Base-by-base conservation (phyloP, 2,797 vertebrate species). In the Philypnodon macrostomus region DNA sequence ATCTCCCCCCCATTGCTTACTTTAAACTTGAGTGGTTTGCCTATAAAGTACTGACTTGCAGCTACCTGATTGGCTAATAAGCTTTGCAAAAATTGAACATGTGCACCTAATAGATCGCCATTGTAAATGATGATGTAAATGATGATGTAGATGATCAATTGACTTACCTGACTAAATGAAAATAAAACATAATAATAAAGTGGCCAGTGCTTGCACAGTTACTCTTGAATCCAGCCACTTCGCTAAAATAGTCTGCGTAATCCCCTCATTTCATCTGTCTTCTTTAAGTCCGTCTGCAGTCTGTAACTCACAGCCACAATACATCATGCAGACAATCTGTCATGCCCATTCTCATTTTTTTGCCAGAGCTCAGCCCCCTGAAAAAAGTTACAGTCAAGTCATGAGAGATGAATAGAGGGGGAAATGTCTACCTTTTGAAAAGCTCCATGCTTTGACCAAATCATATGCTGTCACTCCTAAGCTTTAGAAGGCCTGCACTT, bases 401-500 rank as follows among this genome's bases (percentile, higher is more conserved):
- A 44, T 48, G 64, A 47, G 67, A 75, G 73, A 85, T 81, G 83
- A 85, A 81, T 75, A 39, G 58, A 66, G 83, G 67, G 67, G 65
- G 80, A 79, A 79, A 81, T 84, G 85, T 87, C 78, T 84, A 84
- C 83, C 79, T 86, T n/a, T 85, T 85, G 77, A 86, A 86, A 86
- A 80, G 83, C 79, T 80, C 67, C 77, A 77, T 73, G 83, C 84
- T 87, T 87, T 85, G 85, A 87, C 84, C 84, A 87, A 87, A 87
- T 87, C 85, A 87, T 87, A 87, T 82, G 85, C 85, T 87, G 85
- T 87, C 85, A 85, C 77, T 84, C 75, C 73, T 80, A 83, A 86
- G 84, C 84, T 83, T 87, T 75, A 75, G 82, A 84, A 85, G 84
- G 80, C 73, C 83, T 86, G 84, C 84, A 85, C 84, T 86, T 87